These are phyloP conservation scores for Syrista parreyssii DNA, from an alignment of 2,888 invertebrate species.

Conservation along the genomic window DNA sequence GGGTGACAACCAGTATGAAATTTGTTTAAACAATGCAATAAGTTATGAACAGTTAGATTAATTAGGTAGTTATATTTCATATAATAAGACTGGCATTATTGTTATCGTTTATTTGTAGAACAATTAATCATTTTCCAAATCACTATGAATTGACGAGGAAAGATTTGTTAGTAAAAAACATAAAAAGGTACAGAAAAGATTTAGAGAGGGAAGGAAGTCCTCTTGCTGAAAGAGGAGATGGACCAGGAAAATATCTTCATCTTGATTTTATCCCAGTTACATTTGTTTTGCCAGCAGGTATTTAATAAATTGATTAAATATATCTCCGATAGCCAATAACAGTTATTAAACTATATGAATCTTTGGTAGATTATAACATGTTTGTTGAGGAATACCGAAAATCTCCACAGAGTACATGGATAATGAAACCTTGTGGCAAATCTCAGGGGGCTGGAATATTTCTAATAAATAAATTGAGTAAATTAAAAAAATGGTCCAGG, in stretches of 20 bases:
- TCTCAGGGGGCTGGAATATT: conserved; percentile 96
- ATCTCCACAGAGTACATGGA: conserved; percentile 95
- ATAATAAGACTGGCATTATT: neutral
- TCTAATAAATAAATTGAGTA: conserved; percentile 93
- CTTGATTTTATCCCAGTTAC: conserved; percentile 94
- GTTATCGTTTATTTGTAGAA: conserved; percentile 64
- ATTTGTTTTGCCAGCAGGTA: conserved; percentile 87
- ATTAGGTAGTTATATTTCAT: neutral
- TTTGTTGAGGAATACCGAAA: conserved; percentile 97
- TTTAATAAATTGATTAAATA: neutral
- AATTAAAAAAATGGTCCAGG: conserved; percentile 90
- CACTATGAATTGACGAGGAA: conserved; percentile 95
- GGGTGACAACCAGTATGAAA: conserved; percentile 88
- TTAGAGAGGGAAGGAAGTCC: conserved; percentile 90
- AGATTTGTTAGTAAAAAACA: conserved; percentile 95
- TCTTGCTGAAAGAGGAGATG: conserved; percentile 85
- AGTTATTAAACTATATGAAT: neutral
- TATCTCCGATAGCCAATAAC: neutral
- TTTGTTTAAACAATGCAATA: neutral
- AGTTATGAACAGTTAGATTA: neutral
- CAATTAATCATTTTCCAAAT: conserved; percentile 96
- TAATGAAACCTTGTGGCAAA: conserved; percentile 97
- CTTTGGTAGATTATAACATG: conserved; percentile 85
- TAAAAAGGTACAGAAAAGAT: conserved; percentile 92
- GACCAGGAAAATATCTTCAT: conserved; percentile 79